Evolutionary conservation across 2,113 vertebrate species (phyloP), one percentile per base, ranked within the genome.

Genomic region (Oreochromis aureus): DNA sequence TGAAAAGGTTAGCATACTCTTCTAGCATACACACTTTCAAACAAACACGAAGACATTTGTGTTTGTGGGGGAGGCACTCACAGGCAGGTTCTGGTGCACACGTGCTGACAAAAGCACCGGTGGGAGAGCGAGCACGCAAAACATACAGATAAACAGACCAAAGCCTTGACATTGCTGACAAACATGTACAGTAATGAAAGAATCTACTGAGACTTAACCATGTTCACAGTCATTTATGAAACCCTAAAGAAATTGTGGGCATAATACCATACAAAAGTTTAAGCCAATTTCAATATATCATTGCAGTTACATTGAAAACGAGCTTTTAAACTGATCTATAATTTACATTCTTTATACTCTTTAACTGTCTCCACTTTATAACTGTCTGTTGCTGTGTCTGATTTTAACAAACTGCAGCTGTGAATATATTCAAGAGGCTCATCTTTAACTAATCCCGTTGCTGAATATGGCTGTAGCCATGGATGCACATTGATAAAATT

Each of bases 1-100:
- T 84, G 91, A 84, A 93, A 93, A 93, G 91, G 89, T 93, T 92
- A 88, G 81, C 59, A 3, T 86, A 82, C 6, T 71, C 69, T 53
- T 84, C 61, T 56, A 19, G 53, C 79, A 16, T 4, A 18, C 76
- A 54, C 89, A 46, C 36, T 24, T 41, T 36, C 13, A 71, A 59
- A 73, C 73, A 80, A 81, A 63, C 34, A 82, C 2, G 63, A 32
- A 1, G 24, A 32, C 44, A 80, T 24, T 27, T 27, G 55, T 22
- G 32, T 6, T 48, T 16, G 39, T 39, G 19, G 18, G 39, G 59
- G 55, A 87, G 81, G 85, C 32, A 15, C 69, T 89, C 55, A 81
- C 12, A 12, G 41, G 18, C 32, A 10, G 22, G 18, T 12, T 63
- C 0, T 58, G 30, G 54, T 41, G 66, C 39, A 36, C 36, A 24